Evolutionary conservation across 2,888 invertebrate genomes (phyloP).

Genomic region (Melanotus villosus): DNA sequence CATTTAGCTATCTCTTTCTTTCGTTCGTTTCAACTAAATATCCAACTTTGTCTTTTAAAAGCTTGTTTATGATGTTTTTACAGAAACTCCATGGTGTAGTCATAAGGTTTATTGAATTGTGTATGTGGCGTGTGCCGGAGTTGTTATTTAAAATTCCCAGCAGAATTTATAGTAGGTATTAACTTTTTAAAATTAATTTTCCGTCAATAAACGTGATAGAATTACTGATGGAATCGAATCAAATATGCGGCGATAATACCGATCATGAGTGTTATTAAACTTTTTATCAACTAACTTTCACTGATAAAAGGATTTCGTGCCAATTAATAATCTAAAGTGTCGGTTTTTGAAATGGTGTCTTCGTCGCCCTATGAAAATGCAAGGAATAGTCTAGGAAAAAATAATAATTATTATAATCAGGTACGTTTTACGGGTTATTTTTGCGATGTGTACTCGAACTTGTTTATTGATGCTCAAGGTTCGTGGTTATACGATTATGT

Average conservation of each 20-base stretch:
- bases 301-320: conserved; percentile 15
- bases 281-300: conserved; percentile 6
- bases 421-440: conserved; percentile 30
- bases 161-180: not conserved
- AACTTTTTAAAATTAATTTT: too few species aligned
- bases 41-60: conserved; percentile 15
- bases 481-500: conserved; percentile 26
- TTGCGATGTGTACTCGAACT: conserved; percentile 9
- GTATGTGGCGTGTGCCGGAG: conserved; percentile 27
- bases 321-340: not conserved
- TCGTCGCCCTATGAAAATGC: conserved; percentile 35
- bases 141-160: not conserved
- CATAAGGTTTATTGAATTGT: conserved; percentile 23
- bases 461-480: conserved; percentile 44
- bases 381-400: conserved; percentile 36
- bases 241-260: not conserved
- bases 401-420: conserved; percentile 44
- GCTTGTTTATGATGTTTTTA: conserved; percentile 22
- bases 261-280: not conserved
- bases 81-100: not conserved
- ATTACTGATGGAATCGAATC: not conserved
- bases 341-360: conserved; percentile 32
- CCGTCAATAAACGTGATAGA: too few species aligned
- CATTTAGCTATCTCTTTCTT: conserved; percentile 29
- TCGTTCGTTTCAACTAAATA: conserved; percentile 29